Conservation (phyloP, 1,140 invertebrate species). For the Uloborus diversus region DNA sequence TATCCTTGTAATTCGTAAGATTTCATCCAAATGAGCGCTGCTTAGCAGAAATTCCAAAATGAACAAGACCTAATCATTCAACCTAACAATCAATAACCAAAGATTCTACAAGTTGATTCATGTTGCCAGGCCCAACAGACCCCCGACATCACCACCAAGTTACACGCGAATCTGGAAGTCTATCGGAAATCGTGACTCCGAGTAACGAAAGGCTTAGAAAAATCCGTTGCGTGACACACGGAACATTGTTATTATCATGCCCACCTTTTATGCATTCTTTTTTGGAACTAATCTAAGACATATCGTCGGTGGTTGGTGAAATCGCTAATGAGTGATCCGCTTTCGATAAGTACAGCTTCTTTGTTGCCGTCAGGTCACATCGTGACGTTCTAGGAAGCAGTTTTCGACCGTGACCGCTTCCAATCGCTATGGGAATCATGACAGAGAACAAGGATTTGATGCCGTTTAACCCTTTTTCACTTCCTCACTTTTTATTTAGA, state of each 20-base stretch:
- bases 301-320: not conserved
- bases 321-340: conserved; percentile 35
- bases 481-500: too few relatives aligned
- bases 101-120: too few relatives aligned
- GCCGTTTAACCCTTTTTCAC: too few relatives aligned
- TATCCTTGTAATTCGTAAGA: too few relatives aligned
- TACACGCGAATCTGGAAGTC: not conserved
- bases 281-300: not conserved
- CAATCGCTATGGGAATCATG: not conserved
- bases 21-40: too few relatives aligned
- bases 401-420: conserved; percentile 32
- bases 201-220: conserved; percentile 14
- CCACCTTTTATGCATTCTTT: not conserved
- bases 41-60: too few relatives aligned
- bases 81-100: too few relatives aligned
- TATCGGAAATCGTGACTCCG: conserved; percentile 14
- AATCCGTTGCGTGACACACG: not conserved
- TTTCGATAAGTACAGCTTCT: conserved; percentile 40
- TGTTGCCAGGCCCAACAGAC: too few relatives aligned
- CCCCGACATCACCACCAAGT: too few relatives aligned
- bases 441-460: too few relatives aligned
- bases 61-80: too few relatives aligned
- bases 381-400: conserved; percentile 37
- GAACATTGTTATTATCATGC: not conserved
- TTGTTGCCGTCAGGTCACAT: conserved; percentile 10